Base-by-base conservation (phyloP, 2,797 vertebrate species). In the Pseudotriccus pelzelni region DNA sequence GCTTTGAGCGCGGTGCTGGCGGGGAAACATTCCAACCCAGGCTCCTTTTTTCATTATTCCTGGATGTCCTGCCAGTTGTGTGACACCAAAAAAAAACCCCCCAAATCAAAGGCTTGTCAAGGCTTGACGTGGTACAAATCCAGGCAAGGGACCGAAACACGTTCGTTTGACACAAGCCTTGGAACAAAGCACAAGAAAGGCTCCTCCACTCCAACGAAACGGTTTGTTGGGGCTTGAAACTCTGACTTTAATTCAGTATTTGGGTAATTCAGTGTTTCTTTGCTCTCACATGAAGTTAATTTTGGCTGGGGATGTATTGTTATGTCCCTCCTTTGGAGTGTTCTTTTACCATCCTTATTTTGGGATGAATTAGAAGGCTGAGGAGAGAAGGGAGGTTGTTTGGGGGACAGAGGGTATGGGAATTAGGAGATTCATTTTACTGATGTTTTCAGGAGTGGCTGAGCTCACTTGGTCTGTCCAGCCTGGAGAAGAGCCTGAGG, bases 71-170 rank as follows among this genome's bases (percentile, higher is more conserved):
- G 68, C 64, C 81, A 21, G 16, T 21, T 24, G 68, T 94, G 75
- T 81, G 91, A 86, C 47, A 90, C 72, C 25, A 50, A 17, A 49
- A 47, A 49, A 15, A 11, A 25, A 23, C 10, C 8, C 37, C 47
- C 84, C 69, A 64, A 74, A 90, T 95, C 68, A 79, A 34, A 76
- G 90, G 83, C 50, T 89, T 88, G 87, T 95, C 92, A 92, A 41
- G 87, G 80, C 86, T 96, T 93, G 95, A 90, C 69, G 13, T 9
- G 55, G 62, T 52, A 55, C 86, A 88, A 56, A 93, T 49, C 25
- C 73, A n/a, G 2, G n/a, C 2, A 1, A 12, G 52, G 55, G 75
- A 83, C 96, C 96, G 41, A 88, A 91, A 62, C 49, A 27, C 5
- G 47, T 49, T 49, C 47, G 10, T 50, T 27, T 27, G 49, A 50